Evolutionary conservation across 2,888 invertebrate genomes (phyloP), one percentile per base, ranked within the genome.

Genomic region (Heliconius erato): DNA sequence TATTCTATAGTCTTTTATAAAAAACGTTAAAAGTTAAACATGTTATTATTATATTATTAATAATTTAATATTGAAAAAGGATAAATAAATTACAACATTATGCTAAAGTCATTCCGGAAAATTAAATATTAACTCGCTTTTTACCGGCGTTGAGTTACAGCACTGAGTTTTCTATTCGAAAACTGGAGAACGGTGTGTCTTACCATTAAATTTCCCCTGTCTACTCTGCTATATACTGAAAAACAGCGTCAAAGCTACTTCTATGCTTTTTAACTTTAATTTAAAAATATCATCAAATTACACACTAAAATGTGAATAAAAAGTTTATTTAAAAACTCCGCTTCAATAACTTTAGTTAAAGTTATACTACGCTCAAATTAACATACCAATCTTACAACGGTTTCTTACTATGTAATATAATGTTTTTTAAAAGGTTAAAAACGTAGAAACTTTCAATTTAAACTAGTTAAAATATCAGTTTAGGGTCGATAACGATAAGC

Each of bases 401-500:
- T 54, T 3, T 3, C 32, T 59, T 14, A 14, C n/a, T 7, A n/a
- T 11, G n/a, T n/a, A 63, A 49, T 32, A 35, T 14, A 40, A 35
- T 76, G 9, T 54, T 35, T n/a, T 76, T 63, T 28, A 63, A 76
- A 63, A 40, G 63, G 26, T 16, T 44, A 49, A 63, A 76, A 63
- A 32, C 35, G 16, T 63, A n/a, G 14, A 63, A 76, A 63, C 35
- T 40, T 76, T 76, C 76, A 76, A 76, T 76, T 76, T 63, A 63
- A 40, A 40, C 76, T 26, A 76, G 59, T 76, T 76, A 76, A 76
- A 63, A 59, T 76, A 76, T 76, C 40, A 35, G 76, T 76, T 40
- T 49, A 68, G 44, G 3, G 32, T 28, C 32, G 78, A 78, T 78
- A 78, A 32, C 28, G 67, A 49, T 32, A 23, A 49, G 28, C 67